A percentile compares a stretch with the other conserved stretches of the same genome.
These are phyloP conservation scores for Psittacula echo DNA, from an alignment of 2,797 vertebrate species.

Conservation along the genomic window DNA sequence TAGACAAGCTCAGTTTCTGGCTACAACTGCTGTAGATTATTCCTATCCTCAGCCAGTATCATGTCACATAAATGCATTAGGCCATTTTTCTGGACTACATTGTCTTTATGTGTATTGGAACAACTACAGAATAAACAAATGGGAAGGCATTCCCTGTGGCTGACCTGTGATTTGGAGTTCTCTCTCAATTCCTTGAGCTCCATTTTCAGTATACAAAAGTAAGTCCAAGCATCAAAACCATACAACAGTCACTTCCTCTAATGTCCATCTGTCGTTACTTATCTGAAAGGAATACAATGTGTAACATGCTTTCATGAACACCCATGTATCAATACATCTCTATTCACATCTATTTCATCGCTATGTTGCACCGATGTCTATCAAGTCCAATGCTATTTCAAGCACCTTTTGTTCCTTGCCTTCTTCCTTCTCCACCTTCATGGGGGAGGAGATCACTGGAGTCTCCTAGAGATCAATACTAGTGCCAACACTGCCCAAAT, in stretches of 20 bases:
- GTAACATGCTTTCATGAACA: accelerated
- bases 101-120: conserved; percentile 26
- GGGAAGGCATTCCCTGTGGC: conserved; percentile 23
- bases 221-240: not conserved
- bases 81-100: conserved; percentile 54
- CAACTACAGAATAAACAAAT: conserved; percentile 57
- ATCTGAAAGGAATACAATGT: not conserved
- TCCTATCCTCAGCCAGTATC: conserved; percentile 31
- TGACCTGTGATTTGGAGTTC: not conserved
- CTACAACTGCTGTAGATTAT: conserved; percentile 11
- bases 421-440: not conserved
- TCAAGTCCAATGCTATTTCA: not conserved
- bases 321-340: not conserved
- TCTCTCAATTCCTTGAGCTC: not conserved
- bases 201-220: conserved; percentile 1
- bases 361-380: not conserved
- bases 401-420: not conserved
- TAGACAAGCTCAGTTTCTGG: not conserved
- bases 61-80: conserved; percentile 21
- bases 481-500: not conserved
- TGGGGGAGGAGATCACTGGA: not conserved
- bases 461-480: not conserved
- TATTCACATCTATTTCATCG: not conserved
- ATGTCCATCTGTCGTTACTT: not conserved
- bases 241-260: not conserved